Evolutionary conservation across 2,888 invertebrate species (phyloP), one percentile per base, ranked within the genome.

Genomic region (Drosophila paramelanica): DNA sequence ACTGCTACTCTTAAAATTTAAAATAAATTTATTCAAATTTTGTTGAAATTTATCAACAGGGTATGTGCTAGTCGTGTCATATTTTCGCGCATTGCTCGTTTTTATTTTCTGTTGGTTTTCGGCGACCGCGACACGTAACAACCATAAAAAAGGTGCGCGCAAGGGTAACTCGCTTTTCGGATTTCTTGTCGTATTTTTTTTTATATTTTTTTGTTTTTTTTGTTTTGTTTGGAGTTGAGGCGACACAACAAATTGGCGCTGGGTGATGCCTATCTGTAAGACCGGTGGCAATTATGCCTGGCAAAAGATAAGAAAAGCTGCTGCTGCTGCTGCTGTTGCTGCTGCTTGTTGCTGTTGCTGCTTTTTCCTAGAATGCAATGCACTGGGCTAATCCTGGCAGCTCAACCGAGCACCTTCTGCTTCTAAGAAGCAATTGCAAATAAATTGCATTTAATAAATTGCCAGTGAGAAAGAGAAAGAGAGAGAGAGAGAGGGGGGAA

Each of bases 111-210:
- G 68, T 41, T 36, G 61, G 57, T 72, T 88, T 83, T 83, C 87
- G 87, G 84, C 79, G 86, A 72, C 81, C 88, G 79, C 75, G 84
- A 82, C 80, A 90, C 90, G 90, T 90, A 89, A 71, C 74, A 62
- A 78, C 88, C 83, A 90, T 90, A 90, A 90, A 90, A 90, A 91
- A 90, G 91, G 90, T 90, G 90, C 90, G 84, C 90, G 79, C 73
- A 81, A 77, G 86, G 70, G 77, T 74, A 82, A 86, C 87, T 75
- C 65, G 72, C 67, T 69, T 72, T 60, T 33, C 17, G 47, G 57
- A 52, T 52, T 84, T 53, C 57, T 49, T 51, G 49, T 31, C 13
- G 36, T 42, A 36, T 59, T 49, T 43, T 47, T 27, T 27, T 14
- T 23, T 36, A n/a, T 20, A 14, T 38, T 17, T 38, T 46, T 36